Evolutionary conservation across 1,140 invertebrate species (phyloP).

Genomic region (Heliconius himera): DNA sequence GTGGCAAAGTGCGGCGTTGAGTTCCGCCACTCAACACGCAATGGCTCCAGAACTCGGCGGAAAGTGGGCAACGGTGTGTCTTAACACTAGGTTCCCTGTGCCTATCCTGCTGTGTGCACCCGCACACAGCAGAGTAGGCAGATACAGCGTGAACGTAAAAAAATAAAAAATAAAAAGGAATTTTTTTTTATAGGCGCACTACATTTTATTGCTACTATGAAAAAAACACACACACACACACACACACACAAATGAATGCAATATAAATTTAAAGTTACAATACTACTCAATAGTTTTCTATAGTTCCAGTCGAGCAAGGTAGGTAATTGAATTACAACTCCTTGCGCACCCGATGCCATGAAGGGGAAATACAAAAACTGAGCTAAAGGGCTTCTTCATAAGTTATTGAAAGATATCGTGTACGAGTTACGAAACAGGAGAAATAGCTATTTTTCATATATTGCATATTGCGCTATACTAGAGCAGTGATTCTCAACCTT

Average conservation of each 20-base stretch:
- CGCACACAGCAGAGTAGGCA: too few species aligned
- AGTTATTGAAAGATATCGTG: slow-evolving; percentile 44
- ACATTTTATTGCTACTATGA: neutral
- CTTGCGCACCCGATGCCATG: slow-evolving; percentile 40
- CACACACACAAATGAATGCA: neutral
- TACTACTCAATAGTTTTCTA: slow-evolving; percentile 21
- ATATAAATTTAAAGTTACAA: neutral
- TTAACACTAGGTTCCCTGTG: too few species aligned
- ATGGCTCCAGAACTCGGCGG: too few species aligned
- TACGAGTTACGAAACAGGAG: slow-evolving; percentile 22
- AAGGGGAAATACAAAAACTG: slow-evolving; percentile 51
- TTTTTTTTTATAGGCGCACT: too few species aligned
- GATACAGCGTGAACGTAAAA: too few species aligned
- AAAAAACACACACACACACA: neutral
- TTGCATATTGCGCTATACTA: neutral
- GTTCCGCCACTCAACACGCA: too few species aligned
- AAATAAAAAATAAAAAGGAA: too few species aligned
- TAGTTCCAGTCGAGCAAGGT: slow-evolving; percentile 45
- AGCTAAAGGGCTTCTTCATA: slow-evolving; percentile 61
- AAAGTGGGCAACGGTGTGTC: too few species aligned
- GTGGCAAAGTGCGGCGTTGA: too few species aligned
- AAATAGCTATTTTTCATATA: slow-evolving; percentile 8
- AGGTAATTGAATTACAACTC: slow-evolving; percentile 67
- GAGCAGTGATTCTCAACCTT: too few species aligned
- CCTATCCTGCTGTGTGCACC: too few species aligned